Evolutionary conservation across 2,113 vertebrate genomes (phyloP).

Genomic region (Dolichallabes microphthalmus): DNA sequence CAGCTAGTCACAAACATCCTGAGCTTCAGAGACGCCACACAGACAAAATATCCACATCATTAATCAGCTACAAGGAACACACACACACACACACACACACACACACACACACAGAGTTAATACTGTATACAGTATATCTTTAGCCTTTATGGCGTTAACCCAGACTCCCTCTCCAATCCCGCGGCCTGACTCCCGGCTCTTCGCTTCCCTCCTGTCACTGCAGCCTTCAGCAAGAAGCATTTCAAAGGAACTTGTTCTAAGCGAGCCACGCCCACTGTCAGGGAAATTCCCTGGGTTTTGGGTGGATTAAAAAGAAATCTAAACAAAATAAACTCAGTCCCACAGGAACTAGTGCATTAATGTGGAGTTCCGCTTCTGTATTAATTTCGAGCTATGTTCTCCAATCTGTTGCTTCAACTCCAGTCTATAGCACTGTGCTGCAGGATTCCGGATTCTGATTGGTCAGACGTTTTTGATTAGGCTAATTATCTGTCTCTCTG

Average conservation of each 20-base stretch:
- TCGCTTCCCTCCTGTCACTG: not conserved
- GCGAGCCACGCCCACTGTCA: not conserved
- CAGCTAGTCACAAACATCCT: constrained; percentile 29
- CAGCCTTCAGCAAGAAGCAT: not conserved
- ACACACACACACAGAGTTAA: not conserved
- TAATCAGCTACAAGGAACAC: not conserved
- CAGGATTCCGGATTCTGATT: not conserved
- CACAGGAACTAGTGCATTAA: constrained; percentile 12
- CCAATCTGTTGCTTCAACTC: not conserved
- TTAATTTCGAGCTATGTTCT: not conserved
- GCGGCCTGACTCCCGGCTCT: not conserved
- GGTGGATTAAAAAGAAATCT: not conserved
- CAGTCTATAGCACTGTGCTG: not conserved
- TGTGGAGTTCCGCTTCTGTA: no score
- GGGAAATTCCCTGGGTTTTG: not conserved
- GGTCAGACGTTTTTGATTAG: not conserved
- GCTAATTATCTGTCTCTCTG: not conserved
- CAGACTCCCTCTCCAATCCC: not conserved
- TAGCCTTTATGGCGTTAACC: not conserved
- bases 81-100: not conserved
- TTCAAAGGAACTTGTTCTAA: not conserved
- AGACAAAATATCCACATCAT: constrained; percentile 16
- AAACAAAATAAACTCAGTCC: not conserved
- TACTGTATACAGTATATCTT: not conserved
- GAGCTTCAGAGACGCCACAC: not conserved